These are phyloP conservation scores for Eptatretus atami DNA, from an alignment of 2,797 vertebrate species.

Conservation along the genomic window DNA sequence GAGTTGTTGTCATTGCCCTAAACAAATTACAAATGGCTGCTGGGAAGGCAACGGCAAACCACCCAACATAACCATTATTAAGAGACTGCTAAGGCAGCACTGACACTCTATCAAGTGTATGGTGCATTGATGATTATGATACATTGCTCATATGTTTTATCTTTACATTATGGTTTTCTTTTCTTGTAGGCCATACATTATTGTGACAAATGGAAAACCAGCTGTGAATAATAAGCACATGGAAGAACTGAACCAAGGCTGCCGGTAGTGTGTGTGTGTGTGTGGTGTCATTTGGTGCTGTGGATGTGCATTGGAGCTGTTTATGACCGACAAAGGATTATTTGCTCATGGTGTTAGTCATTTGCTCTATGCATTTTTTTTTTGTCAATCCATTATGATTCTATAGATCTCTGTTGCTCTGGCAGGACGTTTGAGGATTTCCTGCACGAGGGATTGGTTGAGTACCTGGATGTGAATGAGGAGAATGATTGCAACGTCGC, in stretches of 20 bases:
- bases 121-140: too few species aligned
- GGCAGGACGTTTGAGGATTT: constrained; percentile 90
- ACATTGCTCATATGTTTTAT: too few species aligned
- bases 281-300: neutral
- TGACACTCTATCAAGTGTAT: too few species aligned
- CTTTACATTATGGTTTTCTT: too few species aligned
- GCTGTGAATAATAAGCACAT: constrained; percentile 79
- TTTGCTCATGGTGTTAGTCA: too few species aligned
- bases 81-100: too few species aligned
- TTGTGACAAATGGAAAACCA: constrained; percentile 70
- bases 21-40: too few species aligned
- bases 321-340: neutral
- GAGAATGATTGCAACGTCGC: constrained; percentile 92
- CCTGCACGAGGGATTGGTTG: constrained; percentile 72
- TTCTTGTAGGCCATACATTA: constrained; percentile 52
- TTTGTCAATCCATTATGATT: too few species aligned
- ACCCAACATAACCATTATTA: too few species aligned
- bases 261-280: constrained; percentile 27
- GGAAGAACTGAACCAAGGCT: constrained; percentile 76
- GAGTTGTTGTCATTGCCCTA: too few species aligned
- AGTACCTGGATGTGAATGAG: constrained; percentile 93
- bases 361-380: too few species aligned
- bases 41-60: too few species aligned
- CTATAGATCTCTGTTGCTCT: neutral
- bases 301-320: neutral